Conservation (phyloP, 2,797 vertebrate genomes). For the Rousettus madagascariensis region DNA sequence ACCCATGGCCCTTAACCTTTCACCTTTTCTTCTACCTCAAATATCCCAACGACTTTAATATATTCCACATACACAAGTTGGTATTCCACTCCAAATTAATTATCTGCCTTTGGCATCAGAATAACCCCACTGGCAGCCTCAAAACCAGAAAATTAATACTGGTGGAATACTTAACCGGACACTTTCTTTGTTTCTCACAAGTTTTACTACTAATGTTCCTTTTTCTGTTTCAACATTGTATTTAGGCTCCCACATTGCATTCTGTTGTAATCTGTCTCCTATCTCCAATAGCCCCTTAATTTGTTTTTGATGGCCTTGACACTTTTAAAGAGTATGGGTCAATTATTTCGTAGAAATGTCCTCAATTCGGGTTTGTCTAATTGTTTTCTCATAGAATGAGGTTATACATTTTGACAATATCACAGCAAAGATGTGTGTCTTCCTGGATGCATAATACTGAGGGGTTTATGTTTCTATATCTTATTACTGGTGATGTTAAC, state of each 20-base stretch:
- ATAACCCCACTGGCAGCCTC: neutral
- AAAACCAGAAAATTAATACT: neutral
- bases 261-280: neutral
- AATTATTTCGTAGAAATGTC: neutral
- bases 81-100: neutral
- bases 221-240: neutral
- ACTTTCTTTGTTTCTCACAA: neutral
- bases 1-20: neutral
- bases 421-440: neutral
- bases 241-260: neutral
- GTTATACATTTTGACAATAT: neutral
- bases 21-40: neutral
- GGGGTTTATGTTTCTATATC: neutral
- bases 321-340: neutral
- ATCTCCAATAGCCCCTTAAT: neutral
- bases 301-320: neutral
- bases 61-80: neutral
- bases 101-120: neutral
- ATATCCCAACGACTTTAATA: neutral
- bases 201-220: neutral
- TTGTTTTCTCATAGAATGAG: neutral
- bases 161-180: neutral
- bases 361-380: neutral
- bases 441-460: neutral
- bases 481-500: neutral